Base-by-base conservation (phyloP, 1,140 invertebrate genomes). In the Heliconius melpomene region DNA sequence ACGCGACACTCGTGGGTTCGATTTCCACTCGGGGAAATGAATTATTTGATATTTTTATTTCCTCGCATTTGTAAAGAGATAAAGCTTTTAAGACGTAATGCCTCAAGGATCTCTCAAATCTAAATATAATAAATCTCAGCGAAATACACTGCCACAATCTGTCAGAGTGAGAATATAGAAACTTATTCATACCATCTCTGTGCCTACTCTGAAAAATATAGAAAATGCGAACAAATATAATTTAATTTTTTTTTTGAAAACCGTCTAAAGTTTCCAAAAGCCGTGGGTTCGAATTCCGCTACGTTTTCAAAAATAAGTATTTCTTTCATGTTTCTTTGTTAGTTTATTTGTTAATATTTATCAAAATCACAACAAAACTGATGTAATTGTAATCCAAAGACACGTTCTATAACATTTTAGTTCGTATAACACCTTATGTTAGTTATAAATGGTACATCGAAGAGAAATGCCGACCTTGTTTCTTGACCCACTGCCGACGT, bases 391-490 rank as follows among this genome's bases (percentile, higher is more conserved):
- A 29, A 66, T n/a, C 23, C n/a, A 66, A 29, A 66, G 26, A 13
- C 23, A 66, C 11, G 11, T 66, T 60, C 54, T 60, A 60, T 60
- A 66, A 66, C 11, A 29, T 11, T 66, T 13, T 26, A 66, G 26
- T 13, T 6, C 23, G 36, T 26, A 38, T 77, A 70, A 77, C 46
- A 46, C 75, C 75, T 77, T 77, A 77, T 77, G 75, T 54, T 46
- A 77, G 75, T 46, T 77, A 66, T 71, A 38, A 77, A 54, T 77
- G 20, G 57, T 76, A 50, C 77, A 46, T 46, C 74, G 73, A 74
- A 87, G 90, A 92, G 90, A 92, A 92, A 92, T 91, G 89, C 84
- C 84, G 91, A 88, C 91, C 91, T 91, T 91, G 91, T 92, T 92
- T 86, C 85, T 86, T 91, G 91, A 91, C 91, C 90, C 84, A 92